Base-by-base conservation (phyloP, 1,140 invertebrate genomes). In the Lethrus apterus region DNA sequence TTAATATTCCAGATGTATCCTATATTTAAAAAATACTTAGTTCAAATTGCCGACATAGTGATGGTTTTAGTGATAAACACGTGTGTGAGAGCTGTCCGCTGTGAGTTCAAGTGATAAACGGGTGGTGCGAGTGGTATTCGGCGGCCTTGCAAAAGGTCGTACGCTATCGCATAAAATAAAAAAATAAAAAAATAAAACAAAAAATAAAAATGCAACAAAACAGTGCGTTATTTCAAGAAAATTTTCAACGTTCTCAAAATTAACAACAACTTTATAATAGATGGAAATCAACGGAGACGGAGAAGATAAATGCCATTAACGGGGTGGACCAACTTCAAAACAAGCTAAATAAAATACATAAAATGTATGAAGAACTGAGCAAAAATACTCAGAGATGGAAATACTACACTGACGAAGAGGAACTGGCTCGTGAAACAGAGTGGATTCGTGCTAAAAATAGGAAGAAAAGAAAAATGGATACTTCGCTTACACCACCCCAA, bases 1-100 rank as follows among this genome's bases (percentile, higher is more conserved):
- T 82, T 15, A 89, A 69, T 41, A 65, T 60, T 7, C 19, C 18
- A 8, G 23, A 19, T n/a, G 29, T 5, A 10, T 42, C 40, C 40
- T 42, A 13, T 17, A 18, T 8, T 33, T 33, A 33, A 33, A 15
- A 11, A 15, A 33, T n/a, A n/a, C n/a, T n/a, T n/a, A n/a, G n/a
- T n/a, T n/a, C n/a, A n/a, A n/a, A n/a, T n/a, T n/a, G n/a, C n/a
- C n/a, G n/a, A n/a, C n/a, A n/a, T n/a, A n/a, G n/a, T n/a, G n/a
- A n/a, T n/a, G n/a, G n/a, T n/a, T n/a, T n/a, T n/a, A n/a, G n/a
- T n/a, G n/a, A n/a, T n/a, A n/a, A 86, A 83, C 86, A 29, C 7
- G n/a, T n/a, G n/a, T n/a, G n/a, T n/a, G n/a, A n/a, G n/a, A n/a
- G n/a, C n/a, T n/a, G n/a, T n/a, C n/a, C n/a, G n/a, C n/a, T n/a